A percentile compares a stretch with the other conserved stretches of the same genome.
Conservation (phyloP, 1,140 invertebrate species). For the Zaprionus kolodkinae region DNA sequence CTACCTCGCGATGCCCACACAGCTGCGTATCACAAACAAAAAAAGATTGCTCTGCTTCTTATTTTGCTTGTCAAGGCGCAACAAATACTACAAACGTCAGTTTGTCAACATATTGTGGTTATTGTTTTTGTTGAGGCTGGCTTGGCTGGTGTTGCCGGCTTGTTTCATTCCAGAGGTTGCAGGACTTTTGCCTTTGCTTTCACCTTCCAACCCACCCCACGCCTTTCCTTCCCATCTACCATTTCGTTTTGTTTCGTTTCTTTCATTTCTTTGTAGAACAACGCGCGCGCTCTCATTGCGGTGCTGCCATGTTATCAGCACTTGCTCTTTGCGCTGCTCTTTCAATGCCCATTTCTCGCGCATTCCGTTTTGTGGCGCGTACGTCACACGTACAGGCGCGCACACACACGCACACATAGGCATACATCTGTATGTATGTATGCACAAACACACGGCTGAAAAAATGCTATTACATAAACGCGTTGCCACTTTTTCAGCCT, state of each 20-base stretch:
- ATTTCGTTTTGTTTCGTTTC: slow-evolving; percentile 45
- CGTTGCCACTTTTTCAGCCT: slow-evolving; percentile 59
- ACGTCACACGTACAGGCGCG: slow-evolving; percentile 62
- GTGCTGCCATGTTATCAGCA: slow-evolving; percentile 55
- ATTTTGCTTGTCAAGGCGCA: slow-evolving; percentile 43
- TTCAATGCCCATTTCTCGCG: slow-evolving; percentile 57
- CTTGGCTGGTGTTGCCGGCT: slow-evolving; percentile 49
- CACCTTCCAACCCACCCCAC: neutral
- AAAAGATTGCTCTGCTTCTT: slow-evolving; percentile 18
- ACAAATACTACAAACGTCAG: slow-evolving; percentile 62
- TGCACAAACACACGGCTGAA: slow-evolving; percentile 30
- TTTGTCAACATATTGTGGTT: slow-evolving; percentile 53
- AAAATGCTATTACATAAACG: slow-evolving; percentile 69
- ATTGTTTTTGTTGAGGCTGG: slow-evolving; percentile 21
- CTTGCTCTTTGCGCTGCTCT: slow-evolving; percentile 50
- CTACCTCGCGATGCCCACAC: neutral
- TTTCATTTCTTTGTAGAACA: slow-evolving; percentile 6
- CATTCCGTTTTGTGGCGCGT: slow-evolving; percentile 66
- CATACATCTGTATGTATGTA: slow-evolving; percentile 24
- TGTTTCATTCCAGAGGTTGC: slow-evolving; percentile 46
- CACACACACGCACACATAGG: slow-evolving; percentile 43
- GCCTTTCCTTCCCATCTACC: slow-evolving; percentile 2
- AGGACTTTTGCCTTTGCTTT: slow-evolving; percentile 23
- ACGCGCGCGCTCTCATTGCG: slow-evolving; percentile 2
- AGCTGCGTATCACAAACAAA: slow-evolving; percentile 22